phyloP scores from a whole-genome alignment of 2,797 vertebrate genomes.

The Parauchenoglanis punctatus region DNA sequence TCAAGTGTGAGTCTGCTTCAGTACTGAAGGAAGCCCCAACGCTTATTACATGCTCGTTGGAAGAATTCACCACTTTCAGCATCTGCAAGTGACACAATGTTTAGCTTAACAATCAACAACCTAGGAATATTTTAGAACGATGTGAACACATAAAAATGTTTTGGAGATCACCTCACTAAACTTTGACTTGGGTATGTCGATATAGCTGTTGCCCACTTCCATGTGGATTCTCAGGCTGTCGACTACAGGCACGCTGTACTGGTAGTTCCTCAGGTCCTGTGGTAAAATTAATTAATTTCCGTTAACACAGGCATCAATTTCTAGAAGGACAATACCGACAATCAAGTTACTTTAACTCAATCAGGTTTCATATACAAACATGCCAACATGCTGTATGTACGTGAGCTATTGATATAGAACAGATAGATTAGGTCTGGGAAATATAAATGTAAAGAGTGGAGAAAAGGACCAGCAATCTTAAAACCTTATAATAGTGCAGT shows the following conservation, averaged over 20 bases:
- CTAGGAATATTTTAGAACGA: neutral
- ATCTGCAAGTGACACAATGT: conserved; percentile 71
- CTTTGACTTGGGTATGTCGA: conserved; percentile 87
- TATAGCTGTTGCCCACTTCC: conserved; percentile 94
- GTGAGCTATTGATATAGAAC: neutral
- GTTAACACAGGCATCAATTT: neutral
- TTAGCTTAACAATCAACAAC: neutral
- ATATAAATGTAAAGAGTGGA: neutral
- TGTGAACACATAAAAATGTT: neutral
- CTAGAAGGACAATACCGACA: neutral
- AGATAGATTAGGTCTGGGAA: neutral
- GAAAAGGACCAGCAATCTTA: neutral
- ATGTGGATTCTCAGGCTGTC: conserved; percentile 89
- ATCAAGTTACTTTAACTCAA: neutral
- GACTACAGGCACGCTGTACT: conserved; percentile 88
- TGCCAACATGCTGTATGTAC: neutral
- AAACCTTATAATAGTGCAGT: neutral
- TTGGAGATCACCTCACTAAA: conserved; percentile 81
- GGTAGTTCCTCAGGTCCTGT: conserved; percentile 95
- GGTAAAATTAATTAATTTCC: neutral
- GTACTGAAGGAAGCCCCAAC: conserved; percentile 87
- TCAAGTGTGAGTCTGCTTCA: conserved; percentile 91
- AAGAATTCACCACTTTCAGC: conserved; percentile 86
- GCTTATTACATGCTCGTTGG: conserved; percentile 93
- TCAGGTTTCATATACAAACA: neutral